phyloP scores from a whole-genome alignment of 2,113 vertebrate species.

The Rostratula benghalensis region DNA sequence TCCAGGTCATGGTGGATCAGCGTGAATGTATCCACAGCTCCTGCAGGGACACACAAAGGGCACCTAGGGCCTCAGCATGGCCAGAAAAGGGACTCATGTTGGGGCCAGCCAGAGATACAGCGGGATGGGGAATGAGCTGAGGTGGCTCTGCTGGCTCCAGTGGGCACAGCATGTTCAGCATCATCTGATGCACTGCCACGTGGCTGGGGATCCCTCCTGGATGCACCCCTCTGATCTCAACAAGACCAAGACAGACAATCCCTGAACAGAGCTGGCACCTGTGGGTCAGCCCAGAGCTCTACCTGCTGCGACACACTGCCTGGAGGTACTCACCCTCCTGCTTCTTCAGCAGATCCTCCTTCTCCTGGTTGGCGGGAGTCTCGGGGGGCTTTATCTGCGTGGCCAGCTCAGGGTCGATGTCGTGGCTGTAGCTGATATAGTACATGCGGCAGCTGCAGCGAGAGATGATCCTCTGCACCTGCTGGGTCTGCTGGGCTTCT shows the following conservation, averaged over 20 bases:
- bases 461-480: constrained; percentile 97
- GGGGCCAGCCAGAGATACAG: not conserved
- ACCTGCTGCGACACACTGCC: fast-evolving
- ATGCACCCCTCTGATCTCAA: not conserved
- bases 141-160: not conserved
- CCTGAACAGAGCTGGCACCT: not conserved
- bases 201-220: not conserved
- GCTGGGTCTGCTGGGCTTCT: constrained; percentile 90
- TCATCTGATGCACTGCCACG: not conserved
- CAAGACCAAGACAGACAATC: not conserved
- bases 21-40: constrained; percentile 96
- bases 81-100: not conserved
- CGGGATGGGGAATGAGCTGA: not conserved
- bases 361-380: constrained; percentile 86
- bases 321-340: constrained; percentile 84
- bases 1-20: constrained; percentile 97
- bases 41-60: constrained; percentile 59
- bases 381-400: constrained; percentile 96
- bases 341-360: constrained; percentile 95
- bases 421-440: constrained; percentile 98
- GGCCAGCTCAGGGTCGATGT: constrained; percentile 93
- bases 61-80: not conserved
- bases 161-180: not conserved
- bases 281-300: not conserved
- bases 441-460: constrained; percentile 98